Base-by-base conservation (phyloP, 2,113 vertebrate genomes). In the Vicugna pacos region DNA sequence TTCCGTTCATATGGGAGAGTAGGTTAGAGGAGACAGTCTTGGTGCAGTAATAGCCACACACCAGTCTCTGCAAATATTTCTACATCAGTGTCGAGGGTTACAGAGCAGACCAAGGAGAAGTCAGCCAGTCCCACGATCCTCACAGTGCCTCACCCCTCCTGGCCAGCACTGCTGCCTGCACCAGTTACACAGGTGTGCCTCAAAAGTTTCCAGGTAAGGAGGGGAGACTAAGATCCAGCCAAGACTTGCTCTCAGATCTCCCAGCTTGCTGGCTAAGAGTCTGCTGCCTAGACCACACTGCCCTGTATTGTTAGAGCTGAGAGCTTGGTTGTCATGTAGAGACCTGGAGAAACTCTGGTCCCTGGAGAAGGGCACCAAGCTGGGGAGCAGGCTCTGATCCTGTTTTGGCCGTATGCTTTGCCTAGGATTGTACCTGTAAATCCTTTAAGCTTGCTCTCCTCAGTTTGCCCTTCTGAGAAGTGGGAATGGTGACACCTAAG, bases 81-180 rank as follows among this genome's bases (percentile, higher is more conserved):
- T 50, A 11, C 2, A 0, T 87, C 20, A 9, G 35, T 2, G 3
- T 4, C 15, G 80, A 46, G 38, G 4, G 17, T 22, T 35, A 14
- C 1, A 1, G n/a, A 50, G 32, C 52, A 14, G 4, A n/a, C 30
- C 2, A 0, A 54, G 72, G 42, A 38, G 60, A 50, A 42, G 62
- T 52, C 16, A 24, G n/a, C 22, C 8, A 26, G 35, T 32, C 2
- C 35, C 54, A 12, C 0, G 0, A 3, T 8, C 12, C 24, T 50
- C 69, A 58, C 19, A 7, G 67, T 8, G 19, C 26, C 69, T 70
- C 11, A 5, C 64, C 64, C 56, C 14, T 38, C 64, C 80, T 24
- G 75, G 24, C 26, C 28, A 56, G 35, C 42, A 14, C 11, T 15
- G 19, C 65, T 22, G 9, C 50, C 73, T 13, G 13, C 28, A 5